These are phyloP conservation scores for Xiphophorus couchianus DNA, from an alignment of 2,113 vertebrate genomes.

Conservation along the genomic window DNA sequence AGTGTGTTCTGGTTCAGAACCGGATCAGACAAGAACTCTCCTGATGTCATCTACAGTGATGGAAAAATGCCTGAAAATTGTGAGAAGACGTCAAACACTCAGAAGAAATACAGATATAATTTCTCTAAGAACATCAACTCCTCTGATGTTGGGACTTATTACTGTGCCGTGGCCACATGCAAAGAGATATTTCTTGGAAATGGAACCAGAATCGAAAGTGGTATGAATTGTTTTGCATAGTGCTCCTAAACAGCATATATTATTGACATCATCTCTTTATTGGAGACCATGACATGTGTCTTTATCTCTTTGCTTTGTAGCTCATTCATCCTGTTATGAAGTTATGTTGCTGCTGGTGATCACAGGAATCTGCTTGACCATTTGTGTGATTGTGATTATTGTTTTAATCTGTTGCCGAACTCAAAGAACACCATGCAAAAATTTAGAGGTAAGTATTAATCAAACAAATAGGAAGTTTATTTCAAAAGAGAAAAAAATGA, in stretches of 20 bases:
- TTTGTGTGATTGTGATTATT: slow-evolving; percentile 14
- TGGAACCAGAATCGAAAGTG: not conserved
- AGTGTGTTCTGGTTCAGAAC: slow-evolving; percentile 43
- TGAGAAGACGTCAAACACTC: not conserved
- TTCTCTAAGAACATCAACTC: slow-evolving; percentile 12
- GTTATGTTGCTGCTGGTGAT: not conserved
- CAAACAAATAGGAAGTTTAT: not conserved
- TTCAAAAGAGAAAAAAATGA: not conserved
- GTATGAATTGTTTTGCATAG: not conserved
- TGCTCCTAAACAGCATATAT: too few species aligned
- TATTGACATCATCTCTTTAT: not conserved
- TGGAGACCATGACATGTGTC: not conserved
- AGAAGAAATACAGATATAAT: slow-evolving; percentile 2
- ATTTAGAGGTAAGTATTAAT: slow-evolving; percentile 7
- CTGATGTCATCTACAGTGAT: slow-evolving; percentile 21
- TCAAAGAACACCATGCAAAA: not conserved
- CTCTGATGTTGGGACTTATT: slow-evolving; percentile 43
- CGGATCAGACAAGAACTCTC: not conserved
- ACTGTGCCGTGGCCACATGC: slow-evolving; percentile 41
- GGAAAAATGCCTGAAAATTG: not conserved
- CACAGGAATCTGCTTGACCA: fast-evolving
- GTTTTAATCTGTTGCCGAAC: not conserved
- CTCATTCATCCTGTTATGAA: not conserved
- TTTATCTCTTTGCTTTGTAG: fast-evolving
- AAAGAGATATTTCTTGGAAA: slow-evolving; percentile 28